Base-by-base conservation (phyloP, 2,888 invertebrate species). In the Drosophila borealis region DNA sequence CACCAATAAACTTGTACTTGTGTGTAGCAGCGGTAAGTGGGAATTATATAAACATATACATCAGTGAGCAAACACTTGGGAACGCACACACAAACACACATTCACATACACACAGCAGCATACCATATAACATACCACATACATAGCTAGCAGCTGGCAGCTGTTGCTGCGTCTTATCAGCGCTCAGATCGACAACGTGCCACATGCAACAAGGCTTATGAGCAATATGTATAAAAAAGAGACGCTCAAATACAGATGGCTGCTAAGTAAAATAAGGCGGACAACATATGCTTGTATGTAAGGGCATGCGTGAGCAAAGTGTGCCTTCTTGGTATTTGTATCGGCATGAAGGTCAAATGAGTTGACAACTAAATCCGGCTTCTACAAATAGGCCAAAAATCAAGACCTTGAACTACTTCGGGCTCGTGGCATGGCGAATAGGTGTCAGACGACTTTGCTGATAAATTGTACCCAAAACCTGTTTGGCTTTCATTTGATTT, bases 91-190 rank as follows among this genome's bases (percentile, higher is more conserved):
- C 36, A 54, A 39, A 14, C 17, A 41, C 45, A 48, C 13, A 60
- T 4, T 8, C 34, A 42, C 37, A 51, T 41, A 25, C 13, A 42
- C 39, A 48, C 11, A 63, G 13, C 39, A 8, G 10, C 11, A 55
- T 14, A 46, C 21, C 44, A 44, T 13, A 25, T 14, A 42, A 41
- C 44, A 66, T 33, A 62, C 34, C 29, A 49, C 44, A 60, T 48
- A 53, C 14, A 57, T 37, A 34, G 34, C 60, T 41, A 45, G 54
- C 60, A 59, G 68, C 64, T 74, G 70, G 75, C 81, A 78, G 82
- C 78, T 85, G 85, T 78, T 85, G 85, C 82, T 77, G 74, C 59
- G 70, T 55, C 80, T 76, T 82, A 85, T 82, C 82, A 75, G 53
- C 70, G 64, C 67, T 70, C 61, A 78, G 80, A 82, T 82, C 86